Evolutionary conservation across 2,113 vertebrate species (phyloP).

Genomic region (Ammodytes dubius): DNA sequence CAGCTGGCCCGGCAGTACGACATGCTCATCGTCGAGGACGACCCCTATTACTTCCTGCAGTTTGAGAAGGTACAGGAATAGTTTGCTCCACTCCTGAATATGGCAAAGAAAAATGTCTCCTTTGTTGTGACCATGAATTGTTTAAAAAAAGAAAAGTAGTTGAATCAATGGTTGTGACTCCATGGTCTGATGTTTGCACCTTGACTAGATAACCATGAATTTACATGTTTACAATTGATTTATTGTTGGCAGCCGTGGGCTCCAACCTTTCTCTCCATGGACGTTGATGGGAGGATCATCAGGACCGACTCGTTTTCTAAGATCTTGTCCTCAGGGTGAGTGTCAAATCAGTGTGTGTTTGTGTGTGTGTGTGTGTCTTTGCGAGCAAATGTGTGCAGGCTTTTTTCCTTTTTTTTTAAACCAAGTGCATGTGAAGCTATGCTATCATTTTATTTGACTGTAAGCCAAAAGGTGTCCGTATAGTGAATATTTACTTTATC

Average conservation of each 20-base stretch:
- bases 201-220: neutral
- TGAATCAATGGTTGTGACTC: neutral
- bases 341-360: neutral
- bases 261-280: constrained; percentile 87
- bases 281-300: constrained; percentile 84
- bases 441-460: neutral
- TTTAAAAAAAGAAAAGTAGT: neutral
- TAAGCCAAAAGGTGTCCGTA: neutral
- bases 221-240: neutral
- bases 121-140: neutral
- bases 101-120: too few species aligned
- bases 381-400: too few species aligned
- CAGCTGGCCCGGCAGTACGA: constrained; percentile 94
- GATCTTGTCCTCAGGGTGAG: constrained; percentile 88
- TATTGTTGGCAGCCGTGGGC: constrained; percentile 77
- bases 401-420: neutral
- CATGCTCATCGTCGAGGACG: constrained; percentile 97
- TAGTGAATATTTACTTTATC: too few species aligned
- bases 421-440: neutral
- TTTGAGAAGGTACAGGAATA: constrained; percentile 89
- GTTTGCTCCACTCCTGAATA: neutral
- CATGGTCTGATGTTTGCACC: neutral
- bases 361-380: neutral
- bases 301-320: constrained; percentile 87
- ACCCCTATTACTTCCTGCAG: constrained; percentile 98